Evolutionary conservation across 2,888 invertebrate genomes (phyloP).

Genomic region (Polylopha cassiicola): DNA sequence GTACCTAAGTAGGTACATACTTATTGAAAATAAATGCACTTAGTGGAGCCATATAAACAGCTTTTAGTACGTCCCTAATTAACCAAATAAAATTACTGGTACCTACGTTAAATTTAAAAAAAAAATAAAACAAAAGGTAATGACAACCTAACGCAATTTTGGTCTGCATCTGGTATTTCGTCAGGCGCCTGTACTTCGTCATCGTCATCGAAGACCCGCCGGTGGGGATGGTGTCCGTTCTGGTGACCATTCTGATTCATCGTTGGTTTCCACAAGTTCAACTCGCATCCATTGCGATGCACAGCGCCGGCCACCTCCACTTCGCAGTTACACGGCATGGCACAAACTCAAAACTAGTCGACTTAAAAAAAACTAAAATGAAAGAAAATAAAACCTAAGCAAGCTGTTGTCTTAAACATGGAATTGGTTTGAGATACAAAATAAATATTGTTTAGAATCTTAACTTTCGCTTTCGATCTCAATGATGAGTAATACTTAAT

Average conservation of each 20-base stretch:
- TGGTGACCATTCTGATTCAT: constrained; percentile 30
- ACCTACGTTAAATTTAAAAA: too few species aligned
- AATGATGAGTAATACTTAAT: too few species aligned
- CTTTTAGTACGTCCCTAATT: too few species aligned
- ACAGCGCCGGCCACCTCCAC: constrained; percentile 30
- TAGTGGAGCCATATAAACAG: too few species aligned
- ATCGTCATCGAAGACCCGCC: constrained; percentile 43
- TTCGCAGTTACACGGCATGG: constrained; percentile 52
- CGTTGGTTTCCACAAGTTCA: constrained; percentile 26
- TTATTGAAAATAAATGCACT: too few species aligned
- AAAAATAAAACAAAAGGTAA: not conserved
- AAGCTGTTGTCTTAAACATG: not conserved
- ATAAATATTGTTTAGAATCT: too few species aligned
- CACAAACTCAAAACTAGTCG: constrained; percentile 19
- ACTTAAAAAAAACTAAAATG: constrained; percentile 21
- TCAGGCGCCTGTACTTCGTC: constrained; percentile 30
- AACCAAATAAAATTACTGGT: too few species aligned
- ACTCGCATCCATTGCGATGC: constrained; percentile 39
- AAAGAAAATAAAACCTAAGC: not conserved
- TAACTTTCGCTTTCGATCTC: too few species aligned
- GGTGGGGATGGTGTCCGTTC: constrained; percentile 41
- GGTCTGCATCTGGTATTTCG: constrained; percentile 24
- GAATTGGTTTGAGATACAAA: too few species aligned
- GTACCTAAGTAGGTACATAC: too few species aligned
- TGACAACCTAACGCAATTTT: constrained; percentile 50